Base-by-base conservation (phyloP, 2,888 invertebrate genomes). In the Ferrisia virgata region DNA sequence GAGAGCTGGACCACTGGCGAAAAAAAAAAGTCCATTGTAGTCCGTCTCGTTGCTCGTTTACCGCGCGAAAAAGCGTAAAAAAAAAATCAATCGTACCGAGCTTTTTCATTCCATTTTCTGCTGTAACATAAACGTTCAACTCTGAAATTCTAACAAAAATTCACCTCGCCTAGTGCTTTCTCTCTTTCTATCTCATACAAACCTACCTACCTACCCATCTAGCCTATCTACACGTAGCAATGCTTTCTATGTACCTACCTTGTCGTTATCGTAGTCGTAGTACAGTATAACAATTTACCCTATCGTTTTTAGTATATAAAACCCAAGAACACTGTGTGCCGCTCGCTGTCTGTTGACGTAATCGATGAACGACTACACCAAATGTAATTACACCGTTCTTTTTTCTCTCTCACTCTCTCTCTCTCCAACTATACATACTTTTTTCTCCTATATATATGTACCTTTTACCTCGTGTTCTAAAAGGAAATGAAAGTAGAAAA, bases 41-140 rank as follows among this genome's bases (percentile, higher is more conserved):
- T 64, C 72, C 33, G 72, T n/a, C n/a, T n/a, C n/a, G n/a, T 33
- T 72, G 72, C 72, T 31, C 31, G 72, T 33, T 33, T 33, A 8
- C 4, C 33, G 72, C 72, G 72, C 72, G 58, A 64, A 64, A 47
- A 40, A 40, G 40, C 58, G n/a, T n/a, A n/a, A n/a, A 9, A 25
- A 72, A 72, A 72, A 72, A 72, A 72, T 72, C 72, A 72, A 72
- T 72, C 72, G 72, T 33, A 72, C 72, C 72, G 72, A 72, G 72
- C 72, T 72, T 72, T 72, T 72, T 72, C 72, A 33, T 72, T 72
- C 33, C 31, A 11, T 28, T 13, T 33, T 72, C 18, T n/a, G 18
- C n/a, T 72, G 31, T 72, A 33, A 72, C 72, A 28, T 28, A 72
- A 72, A 31, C 72, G 72, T 72, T 8, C 13, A 72, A 72, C 33